phyloP scores from a whole-genome alignment of 2,888 invertebrate genomes.

The Apomyelois bistriatella region DNA sequence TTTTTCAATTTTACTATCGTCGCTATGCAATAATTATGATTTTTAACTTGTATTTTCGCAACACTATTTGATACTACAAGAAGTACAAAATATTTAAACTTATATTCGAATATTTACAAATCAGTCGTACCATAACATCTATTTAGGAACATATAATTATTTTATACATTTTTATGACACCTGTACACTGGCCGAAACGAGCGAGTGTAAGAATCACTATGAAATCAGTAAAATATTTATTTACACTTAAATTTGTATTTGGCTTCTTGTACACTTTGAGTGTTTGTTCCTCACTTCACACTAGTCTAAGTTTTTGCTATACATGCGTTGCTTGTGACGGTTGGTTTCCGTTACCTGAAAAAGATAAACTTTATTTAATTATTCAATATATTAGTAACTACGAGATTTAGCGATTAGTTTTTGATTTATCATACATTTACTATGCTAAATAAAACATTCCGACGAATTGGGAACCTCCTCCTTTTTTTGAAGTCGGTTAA shows the following conservation, averaged over 20 bases:
- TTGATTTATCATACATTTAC: no score
- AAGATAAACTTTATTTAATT: slow-evolving; percentile 29
- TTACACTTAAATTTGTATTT: slow-evolving; percentile 1
- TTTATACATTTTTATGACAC: slow-evolving; percentile 8
- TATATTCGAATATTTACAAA: slow-evolving; percentile 22
- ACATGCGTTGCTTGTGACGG: slow-evolving; percentile 67
- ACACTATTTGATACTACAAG: neutral
- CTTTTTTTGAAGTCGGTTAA: no score
- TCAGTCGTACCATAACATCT: slow-evolving; percentile 23
- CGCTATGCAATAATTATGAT: neutral
- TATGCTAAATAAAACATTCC: no score
- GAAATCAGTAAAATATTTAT: neutral
- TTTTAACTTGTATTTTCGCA: slow-evolving; percentile 8
- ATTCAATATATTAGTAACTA: no score
- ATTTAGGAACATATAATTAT: slow-evolving; percentile 52
- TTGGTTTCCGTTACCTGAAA: slow-evolving; percentile 61
- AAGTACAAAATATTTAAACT: slow-evolving; percentile 11
- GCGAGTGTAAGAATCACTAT: neutral
- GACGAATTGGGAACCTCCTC: no score
- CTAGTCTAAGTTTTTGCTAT: slow-evolving; percentile 34
- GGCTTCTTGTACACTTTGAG: slow-evolving; percentile 4
- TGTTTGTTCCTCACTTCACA: slow-evolving; percentile 1
- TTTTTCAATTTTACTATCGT: no score
- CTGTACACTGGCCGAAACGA: neutral
- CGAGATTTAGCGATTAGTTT: no score